Conservation (phyloP, 2,113 vertebrate species). For the Mirounga angustirostris region DNA sequence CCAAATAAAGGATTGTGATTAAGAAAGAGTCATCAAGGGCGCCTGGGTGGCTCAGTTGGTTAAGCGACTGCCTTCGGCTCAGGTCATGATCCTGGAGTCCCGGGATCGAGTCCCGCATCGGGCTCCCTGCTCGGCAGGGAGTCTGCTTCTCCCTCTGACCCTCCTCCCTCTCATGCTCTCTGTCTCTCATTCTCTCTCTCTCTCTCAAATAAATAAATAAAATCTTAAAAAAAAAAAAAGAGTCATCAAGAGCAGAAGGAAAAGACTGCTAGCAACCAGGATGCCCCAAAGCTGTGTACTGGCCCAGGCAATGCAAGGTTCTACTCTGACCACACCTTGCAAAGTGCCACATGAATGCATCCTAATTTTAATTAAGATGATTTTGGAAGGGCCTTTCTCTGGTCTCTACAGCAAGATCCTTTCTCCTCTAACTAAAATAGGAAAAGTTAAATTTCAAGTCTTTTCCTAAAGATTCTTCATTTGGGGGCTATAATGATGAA, state of each 20-base stretch:
- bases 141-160: too few relatives aligned
- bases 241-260: constrained; percentile 48
- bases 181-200: too few relatives aligned
- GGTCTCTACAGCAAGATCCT: background rate
- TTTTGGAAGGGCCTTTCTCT: background rate
- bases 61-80: too few relatives aligned
- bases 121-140: too few relatives aligned
- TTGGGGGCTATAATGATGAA: constrained; percentile 36
- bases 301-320: background rate
- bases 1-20: constrained; percentile 25
- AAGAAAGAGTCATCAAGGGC: constrained; percentile 45
- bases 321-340: background rate
- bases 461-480: constrained; percentile 12
- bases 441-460: constrained; percentile 17
- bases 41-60: too few relatives aligned
- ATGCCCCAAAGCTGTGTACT: background rate
- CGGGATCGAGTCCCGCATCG: too few relatives aligned
- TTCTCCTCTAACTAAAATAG: background rate
- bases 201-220: too few relatives aligned
- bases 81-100: too few relatives aligned
- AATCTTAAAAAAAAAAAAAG: background rate
- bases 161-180: too few relatives aligned
- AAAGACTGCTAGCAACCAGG: constrained; percentile 2
- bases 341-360: background rate
- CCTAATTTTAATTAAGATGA: constrained; percentile 39